Evolutionary conservation across 1,140 invertebrate genomes (phyloP), one percentile per base, ranked within the genome.

Genomic region (Hypothenemus hampei): DNA sequence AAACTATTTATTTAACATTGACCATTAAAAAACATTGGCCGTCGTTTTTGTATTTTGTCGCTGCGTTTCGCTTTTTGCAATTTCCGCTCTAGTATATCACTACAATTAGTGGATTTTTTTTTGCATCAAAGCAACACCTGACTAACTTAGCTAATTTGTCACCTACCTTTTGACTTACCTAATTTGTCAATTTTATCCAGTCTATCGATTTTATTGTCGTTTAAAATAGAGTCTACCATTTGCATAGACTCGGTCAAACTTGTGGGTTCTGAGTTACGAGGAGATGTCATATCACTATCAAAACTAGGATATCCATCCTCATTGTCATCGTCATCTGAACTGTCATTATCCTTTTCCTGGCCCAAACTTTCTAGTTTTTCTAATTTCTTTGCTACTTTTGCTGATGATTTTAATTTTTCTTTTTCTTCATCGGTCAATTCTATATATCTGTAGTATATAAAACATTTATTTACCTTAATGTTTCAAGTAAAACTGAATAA

Each of bases 371-470:
- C 88, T 45, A 95, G 73, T 72, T 93, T 91, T 68, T 96, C 92
- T 36, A 96, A 72, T 71, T 95, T 95, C 62, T 88, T 89, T 0
- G 91, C 92, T 39, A 96, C 92, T 74, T 96, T 96, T 55, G 91
- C 84, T 57, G 87, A 93, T 8, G 89, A 87, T 73, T 92, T 91
- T 1, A 96, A 73, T 70, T 92, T 93, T 65, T 93, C 89, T 64
- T 93, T 91, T 63, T 94, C 91, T 58, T 93, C 91, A 58, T 94
- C 89, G n/a, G 90, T 93, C 15, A 96, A 78, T 65, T 93, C 90
- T 60, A 96, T 78, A 71, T 94, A 91, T 65, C 84, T 85, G 54
- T 19, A 72, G 63, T n/a, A n/a, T n/a, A n/a, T n/a, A n/a, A n/a
- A 39, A 13, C 1, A 39, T 2, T 1, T 11, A 13, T 8, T 2